Conservation (phyloP, 2,888 invertebrate genomes). For the Tortricodes alternella region DNA sequence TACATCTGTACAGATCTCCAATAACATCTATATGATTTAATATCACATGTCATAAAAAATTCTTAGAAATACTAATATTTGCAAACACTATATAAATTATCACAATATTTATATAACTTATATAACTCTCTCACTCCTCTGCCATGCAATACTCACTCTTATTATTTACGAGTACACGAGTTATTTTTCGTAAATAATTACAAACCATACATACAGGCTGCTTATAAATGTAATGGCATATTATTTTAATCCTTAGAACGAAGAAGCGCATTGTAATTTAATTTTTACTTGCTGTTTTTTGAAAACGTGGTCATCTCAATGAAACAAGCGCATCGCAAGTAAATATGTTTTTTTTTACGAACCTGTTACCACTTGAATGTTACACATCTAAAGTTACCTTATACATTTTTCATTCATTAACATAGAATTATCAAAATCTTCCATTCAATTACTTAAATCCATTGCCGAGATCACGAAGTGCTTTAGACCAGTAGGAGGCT, state of each 20-base stretch:
- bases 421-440: background rate
- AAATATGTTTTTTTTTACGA: too few species aligned
- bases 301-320: too few species aligned
- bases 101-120: conserved; percentile 5
- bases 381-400: too few species aligned
- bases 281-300: too few species aligned
- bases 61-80: background rate
- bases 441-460: background rate
- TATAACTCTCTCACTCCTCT: conserved; percentile 1
- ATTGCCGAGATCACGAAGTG: background rate
- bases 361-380: too few species aligned
- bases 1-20: conserved; percentile 8
- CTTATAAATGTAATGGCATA: too few species aligned
- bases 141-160: conserved; percentile 3
- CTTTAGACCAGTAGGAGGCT: conserved; percentile 51
- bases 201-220: background rate
- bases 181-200: background rate
- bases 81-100: conserved; percentile 12
- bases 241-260: too few species aligned
- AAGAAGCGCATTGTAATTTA: too few species aligned
- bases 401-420: too few species aligned
- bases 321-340: too few species aligned
- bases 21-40: conserved; percentile 20
- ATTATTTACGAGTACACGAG: background rate
- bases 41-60: conserved; percentile 27